These are phyloP conservation scores for Xiphophorus hellerii DNA, from an alignment of 2,113 vertebrate genomes.

Conservation along the genomic window DNA sequence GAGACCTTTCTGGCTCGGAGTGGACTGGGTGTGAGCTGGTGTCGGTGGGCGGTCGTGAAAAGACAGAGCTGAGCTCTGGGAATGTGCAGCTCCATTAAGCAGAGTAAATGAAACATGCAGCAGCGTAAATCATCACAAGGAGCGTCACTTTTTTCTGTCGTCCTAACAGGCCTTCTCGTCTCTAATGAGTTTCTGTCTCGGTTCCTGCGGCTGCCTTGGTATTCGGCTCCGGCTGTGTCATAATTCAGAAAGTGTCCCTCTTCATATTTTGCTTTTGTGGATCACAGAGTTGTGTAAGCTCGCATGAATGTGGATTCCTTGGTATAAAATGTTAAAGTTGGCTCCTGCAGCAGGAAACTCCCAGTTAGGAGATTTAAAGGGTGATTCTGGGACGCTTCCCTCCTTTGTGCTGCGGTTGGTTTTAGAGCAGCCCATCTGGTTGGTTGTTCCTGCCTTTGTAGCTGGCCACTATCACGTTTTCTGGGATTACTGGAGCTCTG, in stretches of 20 bases:
- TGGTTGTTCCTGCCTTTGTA: conserved; percentile 23
- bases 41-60: neutral
- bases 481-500: conserved; percentile 2
- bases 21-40: neutral
- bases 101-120: conserved; percentile 5
- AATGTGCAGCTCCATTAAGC: conserved; percentile 2
- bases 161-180: neutral
- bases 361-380: neutral
- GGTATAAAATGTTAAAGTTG: conserved; percentile 1
- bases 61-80: neutral
- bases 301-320: neutral
- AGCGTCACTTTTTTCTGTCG: neutral
- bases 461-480: conserved; percentile 22
- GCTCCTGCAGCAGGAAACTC: conserved; percentile 6
- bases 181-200: neutral
- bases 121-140: neutral
- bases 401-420: neutral
- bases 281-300: neutral
- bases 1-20: neutral
- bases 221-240: neutral
- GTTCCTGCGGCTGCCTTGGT: neutral
- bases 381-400: conserved; percentile 8
- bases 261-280: neutral
- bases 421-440: conserved; percentile 25
- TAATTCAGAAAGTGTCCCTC: conserved; percentile 14